Evolutionary conservation across 2,113 vertebrate genomes (phyloP).

Genomic region (Cygnus atratus): DNA sequence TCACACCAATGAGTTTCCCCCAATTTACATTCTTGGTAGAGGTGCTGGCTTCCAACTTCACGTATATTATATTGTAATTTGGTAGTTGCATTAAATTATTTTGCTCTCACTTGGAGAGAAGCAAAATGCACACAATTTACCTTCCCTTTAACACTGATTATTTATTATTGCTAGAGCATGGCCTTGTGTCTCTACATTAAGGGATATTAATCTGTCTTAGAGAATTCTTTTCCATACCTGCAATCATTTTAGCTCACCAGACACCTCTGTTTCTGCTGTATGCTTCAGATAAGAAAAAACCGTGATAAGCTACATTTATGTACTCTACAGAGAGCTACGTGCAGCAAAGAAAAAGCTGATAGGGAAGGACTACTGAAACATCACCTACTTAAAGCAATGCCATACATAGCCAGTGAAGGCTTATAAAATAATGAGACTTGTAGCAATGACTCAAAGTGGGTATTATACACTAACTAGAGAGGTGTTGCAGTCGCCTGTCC

Average conservation of each 20-base stretch:
- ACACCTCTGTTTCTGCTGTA: slow-evolving; percentile 36
- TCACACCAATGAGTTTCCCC: accelerated
- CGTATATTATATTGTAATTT: not conserved
- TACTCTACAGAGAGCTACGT: not conserved
- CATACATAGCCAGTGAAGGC: not conserved
- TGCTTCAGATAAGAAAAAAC: not conserved
- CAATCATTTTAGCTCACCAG: slow-evolving; percentile 7
- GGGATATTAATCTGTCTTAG: not conserved
- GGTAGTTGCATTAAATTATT: not conserved
- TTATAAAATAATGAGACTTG: slow-evolving; percentile 51
- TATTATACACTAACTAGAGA: slow-evolving; percentile 51
- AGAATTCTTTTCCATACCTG: not conserved
- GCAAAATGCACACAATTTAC: not conserved
- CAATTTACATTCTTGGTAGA: not conserved
- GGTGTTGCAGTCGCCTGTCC: slow-evolving; percentile 10
- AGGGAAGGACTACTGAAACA: not conserved
- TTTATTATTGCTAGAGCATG: not conserved
- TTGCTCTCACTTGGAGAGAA: not conserved
- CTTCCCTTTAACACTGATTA: not conserved
- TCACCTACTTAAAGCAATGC: slow-evolving; percentile 21
- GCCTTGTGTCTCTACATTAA: not conserved
- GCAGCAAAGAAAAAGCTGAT: not conserved
- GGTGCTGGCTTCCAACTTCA: not conserved
- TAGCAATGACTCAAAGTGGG: not conserved
- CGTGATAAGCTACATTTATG: slow-evolving; percentile 10